Conservation (phyloP, 1,140 invertebrate species). For the Oncopodura yosiiana region DNA sequence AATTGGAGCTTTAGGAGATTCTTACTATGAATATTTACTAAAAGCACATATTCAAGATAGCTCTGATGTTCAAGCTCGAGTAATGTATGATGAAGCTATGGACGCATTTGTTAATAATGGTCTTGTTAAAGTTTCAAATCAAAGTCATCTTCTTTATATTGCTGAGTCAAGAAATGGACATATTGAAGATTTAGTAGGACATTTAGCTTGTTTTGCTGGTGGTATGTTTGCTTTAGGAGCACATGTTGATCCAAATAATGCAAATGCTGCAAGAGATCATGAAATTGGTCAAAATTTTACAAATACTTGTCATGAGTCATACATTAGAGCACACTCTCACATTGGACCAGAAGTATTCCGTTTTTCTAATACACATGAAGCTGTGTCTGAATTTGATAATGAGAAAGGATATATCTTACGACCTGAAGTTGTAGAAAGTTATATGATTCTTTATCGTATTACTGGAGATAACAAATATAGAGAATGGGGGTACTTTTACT, state of each 20-base stretch:
- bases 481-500: constrained; percentile 56
- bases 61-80: constrained; percentile 44
- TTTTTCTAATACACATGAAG: constrained; percentile 45
- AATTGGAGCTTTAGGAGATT: constrained; percentile 55
- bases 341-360: constrained; percentile 49
- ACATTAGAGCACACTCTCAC: no score
- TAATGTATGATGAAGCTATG: constrained; percentile 53
- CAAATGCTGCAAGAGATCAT: constrained; percentile 17
- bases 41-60: constrained; percentile 50
- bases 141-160: constrained; percentile 28
- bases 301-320: constrained; percentile 35
- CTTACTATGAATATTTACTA: constrained; percentile 58
- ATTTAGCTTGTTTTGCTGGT: constrained; percentile 31
- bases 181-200: constrained; percentile 17
- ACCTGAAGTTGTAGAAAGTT: constrained; percentile 55
- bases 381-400: constrained; percentile 45
- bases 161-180: constrained; percentile 16
- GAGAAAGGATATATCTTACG: constrained; percentile 55
- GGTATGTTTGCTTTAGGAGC: constrained; percentile 35
- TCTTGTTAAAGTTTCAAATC: constrained; percentile 20
- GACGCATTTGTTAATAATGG: constrained; percentile 30
- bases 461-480: constrained; percentile 54
- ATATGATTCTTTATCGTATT: constrained; percentile 54
- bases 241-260: constrained; percentile 18
- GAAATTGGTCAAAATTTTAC: constrained; percentile 32